Conservation (phyloP, 1,140 invertebrate species). For the Helicoverpa zea region DNA sequence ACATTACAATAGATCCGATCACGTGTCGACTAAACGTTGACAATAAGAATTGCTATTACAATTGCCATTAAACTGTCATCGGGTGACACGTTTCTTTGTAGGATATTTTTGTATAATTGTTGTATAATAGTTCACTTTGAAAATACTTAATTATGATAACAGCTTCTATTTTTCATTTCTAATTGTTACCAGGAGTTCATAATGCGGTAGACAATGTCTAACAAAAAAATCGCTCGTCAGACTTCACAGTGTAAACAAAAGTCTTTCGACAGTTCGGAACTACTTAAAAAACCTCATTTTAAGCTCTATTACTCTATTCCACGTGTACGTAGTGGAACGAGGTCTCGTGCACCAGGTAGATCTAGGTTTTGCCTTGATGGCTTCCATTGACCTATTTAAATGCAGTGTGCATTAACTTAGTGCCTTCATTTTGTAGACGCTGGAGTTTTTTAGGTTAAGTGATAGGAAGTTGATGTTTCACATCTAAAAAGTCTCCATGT, state of each 20-base stretch:
- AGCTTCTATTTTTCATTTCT: too few relatives aligned
- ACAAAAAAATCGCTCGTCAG: background rate
- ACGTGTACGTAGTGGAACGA: slow-evolving; percentile 38
- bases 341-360: slow-evolving; percentile 54
- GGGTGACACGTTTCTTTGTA: background rate
- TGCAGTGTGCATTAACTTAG: slow-evolving; percentile 33
- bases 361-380: slow-evolving; percentile 58
- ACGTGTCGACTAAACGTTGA: slow-evolving; percentile 32
- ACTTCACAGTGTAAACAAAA: background rate
- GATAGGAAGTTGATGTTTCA: background rate
- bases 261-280: background rate
- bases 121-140: background rate
- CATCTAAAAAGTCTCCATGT: background rate
- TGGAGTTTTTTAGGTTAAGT: slow-evolving; percentile 9
- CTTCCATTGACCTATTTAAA: slow-evolving; percentile 62
- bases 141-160: too few relatives aligned
- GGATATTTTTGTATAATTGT: background rate
- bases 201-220: too few relatives aligned
- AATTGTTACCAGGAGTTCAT: too few relatives aligned
- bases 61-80: slow-evolving; percentile 26
- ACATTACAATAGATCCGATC: background rate
- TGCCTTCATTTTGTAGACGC: background rate
- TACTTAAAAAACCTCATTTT: slow-evolving; percentile 12
- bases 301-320: slow-evolving; percentile 22
- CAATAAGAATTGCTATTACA: slow-evolving; percentile 27